A percentile compares a stretch with the other conserved stretches of the same genome.
Conservation (phyloP, 2,797 vertebrate genomes). For the Pipistrellus nathusii region DNA sequence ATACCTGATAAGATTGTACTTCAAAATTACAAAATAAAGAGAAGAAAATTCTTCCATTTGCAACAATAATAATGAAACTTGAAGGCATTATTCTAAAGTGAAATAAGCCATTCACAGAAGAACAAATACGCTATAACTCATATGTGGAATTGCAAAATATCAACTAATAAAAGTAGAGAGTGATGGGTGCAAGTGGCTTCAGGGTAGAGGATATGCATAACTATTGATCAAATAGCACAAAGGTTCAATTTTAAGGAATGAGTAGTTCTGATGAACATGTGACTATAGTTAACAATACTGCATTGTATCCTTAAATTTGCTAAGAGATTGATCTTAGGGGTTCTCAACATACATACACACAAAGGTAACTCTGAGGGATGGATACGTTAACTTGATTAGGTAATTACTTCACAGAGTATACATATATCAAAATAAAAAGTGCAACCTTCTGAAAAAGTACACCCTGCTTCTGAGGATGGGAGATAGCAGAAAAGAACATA, state of each 20-base stretch:
- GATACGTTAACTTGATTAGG: not conserved
- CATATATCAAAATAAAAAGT: not conserved
- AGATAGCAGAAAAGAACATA: not conserved
- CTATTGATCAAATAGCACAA: not conserved
- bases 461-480: not conserved
- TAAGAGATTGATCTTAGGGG: not conserved
- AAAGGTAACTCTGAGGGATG: not conserved
- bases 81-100: not conserved
- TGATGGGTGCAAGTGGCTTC: not conserved
- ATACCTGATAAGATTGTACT: not conserved
- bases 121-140: not conserved
- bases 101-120: not conserved
- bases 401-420: not conserved
- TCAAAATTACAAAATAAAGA: not conserved
- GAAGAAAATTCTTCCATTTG: not conserved
- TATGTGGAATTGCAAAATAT: not conserved
- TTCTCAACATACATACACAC: not conserved
- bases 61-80: not conserved
- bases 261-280: not conserved
- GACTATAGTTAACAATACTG: not conserved
- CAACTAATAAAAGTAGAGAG: not conserved
- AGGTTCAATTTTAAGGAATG: not conserved
- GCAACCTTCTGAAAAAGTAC: too few species aligned
- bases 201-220: not conserved
- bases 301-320: not conserved